Percentiles rank a stretch among this genome's conserved stretches.
These are phyloP conservation scores for Cyphomyrmex costatus DNA, from an alignment of 1,140 invertebrate genomes.

Conservation along the genomic window DNA sequence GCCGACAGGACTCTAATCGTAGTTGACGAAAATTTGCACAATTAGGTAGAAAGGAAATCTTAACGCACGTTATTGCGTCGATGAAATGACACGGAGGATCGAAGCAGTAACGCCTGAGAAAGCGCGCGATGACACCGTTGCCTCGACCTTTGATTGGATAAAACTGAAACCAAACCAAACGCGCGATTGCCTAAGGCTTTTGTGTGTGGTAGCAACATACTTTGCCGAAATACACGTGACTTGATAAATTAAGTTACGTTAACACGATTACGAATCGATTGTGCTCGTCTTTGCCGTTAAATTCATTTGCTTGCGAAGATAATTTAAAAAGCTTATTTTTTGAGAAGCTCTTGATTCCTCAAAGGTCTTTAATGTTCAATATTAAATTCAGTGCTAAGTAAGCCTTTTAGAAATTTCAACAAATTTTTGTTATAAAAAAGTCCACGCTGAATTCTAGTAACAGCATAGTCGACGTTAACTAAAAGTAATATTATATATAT, in stretches of 20 bases:
- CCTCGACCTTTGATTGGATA: constrained; percentile 43
- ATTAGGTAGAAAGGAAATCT: not conserved
- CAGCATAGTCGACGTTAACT: too few species aligned
- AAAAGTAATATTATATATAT: too few species aligned
- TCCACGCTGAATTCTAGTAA: not conserved
- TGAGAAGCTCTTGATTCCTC: not conserved
- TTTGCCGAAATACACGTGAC: constrained; percentile 18
- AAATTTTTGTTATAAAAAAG: not conserved
- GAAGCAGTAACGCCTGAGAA: not conserved
- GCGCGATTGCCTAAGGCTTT: constrained; percentile 25
- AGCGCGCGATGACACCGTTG: not conserved
- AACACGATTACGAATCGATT: constrained; percentile 73
- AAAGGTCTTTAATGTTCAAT: not conserved
- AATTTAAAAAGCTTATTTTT: not conserved
- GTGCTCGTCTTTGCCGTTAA: not conserved
- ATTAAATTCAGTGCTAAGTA: not conserved
- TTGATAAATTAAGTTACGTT: constrained; percentile 76
- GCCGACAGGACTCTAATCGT: not conserved
- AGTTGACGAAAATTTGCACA: not conserved
- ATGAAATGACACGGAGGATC: not conserved
- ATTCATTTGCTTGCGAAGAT: not conserved
- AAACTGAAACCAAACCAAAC: constrained; percentile 67
- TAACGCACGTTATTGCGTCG: constrained; percentile 2
- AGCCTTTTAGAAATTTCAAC: not conserved
- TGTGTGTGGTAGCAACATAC: not conserved